Evolutionary conservation across 2,888 invertebrate species (phyloP), one percentile per base, ranked within the genome.

Genomic region (Lasioglossum villosulum): DNA sequence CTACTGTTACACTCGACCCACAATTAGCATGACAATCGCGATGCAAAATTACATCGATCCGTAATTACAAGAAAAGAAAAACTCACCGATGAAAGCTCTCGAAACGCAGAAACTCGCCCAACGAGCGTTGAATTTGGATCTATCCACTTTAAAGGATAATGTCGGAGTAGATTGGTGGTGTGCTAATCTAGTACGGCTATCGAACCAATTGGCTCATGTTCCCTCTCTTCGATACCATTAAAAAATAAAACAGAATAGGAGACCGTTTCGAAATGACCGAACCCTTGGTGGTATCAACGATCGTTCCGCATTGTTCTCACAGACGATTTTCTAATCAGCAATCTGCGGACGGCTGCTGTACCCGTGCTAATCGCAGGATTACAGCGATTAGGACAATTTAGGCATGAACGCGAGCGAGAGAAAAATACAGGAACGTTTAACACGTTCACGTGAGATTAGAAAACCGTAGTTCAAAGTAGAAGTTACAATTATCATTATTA

Each of bases 131-230:
- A 80, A 79, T 79, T 85, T 71, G 74, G 39, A 66, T 52, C 86
- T 59, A 90, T 90, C 89, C 82, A 70, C 88, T 90, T 90, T 89
- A 90, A 90, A 89, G 74, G 86, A 83, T 86, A 84, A 79, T 79
- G 77, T 82, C 79, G 37, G 80, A 52, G 59, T 52, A 78, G 86
- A 81, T 70, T 71, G 82, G 78, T 84, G 75, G 81, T 80, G 83
- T 83, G 88, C 72, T 90, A 88, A 90, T 90, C 83, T 75, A 82
- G 63, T 73, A 84, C 71, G 84, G 88, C 89, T 80, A 90, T 90
- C 90, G 82, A 89, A 83, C 89, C 87, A 88, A 90, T 90, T 90
- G 79, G 84, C 82, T 76, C 73, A 42, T 75, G 71, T 73, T 78
- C 75, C 45, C 80, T 45, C 73, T 80, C 78, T 19, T 23, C 23